phyloP scores from a whole-genome alignment of 1,140 invertebrate species.

The Listronotus bonariensis region DNA sequence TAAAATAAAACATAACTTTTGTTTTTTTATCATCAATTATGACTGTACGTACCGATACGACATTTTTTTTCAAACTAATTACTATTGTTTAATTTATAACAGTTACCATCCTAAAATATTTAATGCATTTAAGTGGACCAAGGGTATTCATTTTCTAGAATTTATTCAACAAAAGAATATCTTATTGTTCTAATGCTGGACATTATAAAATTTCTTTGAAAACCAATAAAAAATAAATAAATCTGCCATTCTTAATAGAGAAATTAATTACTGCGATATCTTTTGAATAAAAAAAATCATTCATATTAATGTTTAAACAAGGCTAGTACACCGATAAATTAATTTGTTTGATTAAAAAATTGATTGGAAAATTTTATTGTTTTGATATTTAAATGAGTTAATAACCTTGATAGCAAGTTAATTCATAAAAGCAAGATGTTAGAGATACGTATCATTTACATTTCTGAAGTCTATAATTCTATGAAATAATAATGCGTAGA shows the following conservation, averaged over 20 bases:
- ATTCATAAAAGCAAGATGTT: slow-evolving; percentile 12
- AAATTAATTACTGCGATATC: slow-evolving; percentile 12
- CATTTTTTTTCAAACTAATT: no score
- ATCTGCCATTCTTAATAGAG: slow-evolving; percentile 20
- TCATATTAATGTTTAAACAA: slow-evolving; percentile 19
- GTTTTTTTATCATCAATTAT: no score
- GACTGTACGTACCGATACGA: no score
- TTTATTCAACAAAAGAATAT: no score
- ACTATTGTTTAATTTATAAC: no score
- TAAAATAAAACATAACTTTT: no score
- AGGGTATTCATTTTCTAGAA: no score
- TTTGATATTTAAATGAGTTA: slow-evolving; percentile 20
- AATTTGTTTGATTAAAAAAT: slow-evolving; percentile 13
- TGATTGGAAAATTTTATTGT: slow-evolving; percentile 23
- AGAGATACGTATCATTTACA: background rate
- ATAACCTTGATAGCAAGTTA: slow-evolving; percentile 20
- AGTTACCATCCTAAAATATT: no score
- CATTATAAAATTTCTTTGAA: slow-evolving; percentile 4
- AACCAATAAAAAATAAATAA: slow-evolving; percentile 25
- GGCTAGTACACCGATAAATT: slow-evolving; percentile 28
- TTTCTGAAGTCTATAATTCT: no score
- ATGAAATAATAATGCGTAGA: no score
- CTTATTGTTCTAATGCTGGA: no score
- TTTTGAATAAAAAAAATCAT: slow-evolving; percentile 13
- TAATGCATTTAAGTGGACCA: no score